Base-by-base conservation (phyloP, 2,113 vertebrate species). In the Eonycteris spelaea region DNA sequence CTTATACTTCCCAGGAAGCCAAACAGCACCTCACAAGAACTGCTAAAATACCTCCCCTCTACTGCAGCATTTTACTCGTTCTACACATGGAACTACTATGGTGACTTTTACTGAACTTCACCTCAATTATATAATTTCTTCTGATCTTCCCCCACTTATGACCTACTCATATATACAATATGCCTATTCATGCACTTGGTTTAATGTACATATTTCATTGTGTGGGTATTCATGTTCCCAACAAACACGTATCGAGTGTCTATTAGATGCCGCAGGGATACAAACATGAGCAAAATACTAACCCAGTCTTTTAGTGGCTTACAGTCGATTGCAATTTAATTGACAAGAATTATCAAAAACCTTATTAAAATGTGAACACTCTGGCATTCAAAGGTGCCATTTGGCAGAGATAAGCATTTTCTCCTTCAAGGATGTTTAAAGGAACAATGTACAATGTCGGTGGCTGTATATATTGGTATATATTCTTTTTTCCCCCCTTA, bases 301-400 rank as follows among this genome's bases (percentile, higher is more conserved):
- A 45, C 22, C 48, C 55, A 55, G 22, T 45, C 33, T 87, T 67
- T 43, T 8, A 68, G 77, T 24, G 63, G 65, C 43, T 87, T 79
- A 65, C 0, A 79, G 70, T 43, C 35, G 43, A 63, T 38, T 65
- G 2, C 4, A 51, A 84, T 73, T 87, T 86, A 79, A 90, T 38
- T 91, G 86, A 53, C 7, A 59, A 77, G 5, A 16, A 74, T 16
- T 67, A 70, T n/a, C 48, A 35, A 55, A 90, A 94, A 94, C 13
- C 67, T 86, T 77, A 77, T 80, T 48, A 86, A 95, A 80, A 95
- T 77, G 33, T 87, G 48, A 97, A 86, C 43, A 61, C 22, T 35
- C 71, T 86, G 67, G 15, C 73, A 94, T 89, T 77, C 86, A 80
- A 92, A 92, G 22, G 30, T 78, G 26, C 35, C 55, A 80, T 55